Base-by-base conservation (phyloP, 2,797 vertebrate genomes). In the Spinibarbus caldwelli region DNA sequence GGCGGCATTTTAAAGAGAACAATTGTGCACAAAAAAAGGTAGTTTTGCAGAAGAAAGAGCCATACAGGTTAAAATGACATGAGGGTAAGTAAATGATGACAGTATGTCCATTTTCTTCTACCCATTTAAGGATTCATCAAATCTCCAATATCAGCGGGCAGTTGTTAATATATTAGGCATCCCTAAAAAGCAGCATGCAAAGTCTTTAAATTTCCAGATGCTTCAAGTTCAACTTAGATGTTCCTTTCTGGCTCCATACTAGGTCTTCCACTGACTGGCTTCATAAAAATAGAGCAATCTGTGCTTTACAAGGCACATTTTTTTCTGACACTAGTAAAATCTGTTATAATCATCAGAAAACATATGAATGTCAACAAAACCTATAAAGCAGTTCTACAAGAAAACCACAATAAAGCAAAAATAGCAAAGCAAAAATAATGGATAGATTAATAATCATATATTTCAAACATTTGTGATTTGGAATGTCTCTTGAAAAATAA, bases 181-280 rank as follows among this genome's bases (percentile, higher is more conserved):
- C 23, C 23, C n/a, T 59, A 26, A 59, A 59, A 59, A n/a, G 23
- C 23, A 26, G 31, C 34, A 23, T 23, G 19, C 67, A n/a, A n/a
- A 41, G 11, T 41, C 36, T 70, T 41, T 26, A 9, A 4, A 45
- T 72, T 47, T 45, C 26, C n/a, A 72, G 15, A 19, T 15, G 49
- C 7, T 21, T 76, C 21, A 54, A 54, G 80, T 41, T 68, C 19
- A 47, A 21, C 68, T 62, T 77, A 31, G 11, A 68, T 54, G 47
- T 82, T 87, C 29, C 41, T 86, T 82, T 76, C 73, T 85, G 79
- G 57, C 73, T 82, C 49, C 6, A 36, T 57, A 45, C 26, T 45
- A 62, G 66, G 26, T 23, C 70, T 66, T 12, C 38, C 23, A 68
- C 47, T n/a, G 6, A 59, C 31, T 36, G 31, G 17, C 29, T 76